A percentile compares a stretch with the other conserved stretches of the same genome.
These are phyloP conservation scores for Chiroxiphia lanceolata DNA, from an alignment of 2,797 vertebrate species.

Conservation along the genomic window DNA sequence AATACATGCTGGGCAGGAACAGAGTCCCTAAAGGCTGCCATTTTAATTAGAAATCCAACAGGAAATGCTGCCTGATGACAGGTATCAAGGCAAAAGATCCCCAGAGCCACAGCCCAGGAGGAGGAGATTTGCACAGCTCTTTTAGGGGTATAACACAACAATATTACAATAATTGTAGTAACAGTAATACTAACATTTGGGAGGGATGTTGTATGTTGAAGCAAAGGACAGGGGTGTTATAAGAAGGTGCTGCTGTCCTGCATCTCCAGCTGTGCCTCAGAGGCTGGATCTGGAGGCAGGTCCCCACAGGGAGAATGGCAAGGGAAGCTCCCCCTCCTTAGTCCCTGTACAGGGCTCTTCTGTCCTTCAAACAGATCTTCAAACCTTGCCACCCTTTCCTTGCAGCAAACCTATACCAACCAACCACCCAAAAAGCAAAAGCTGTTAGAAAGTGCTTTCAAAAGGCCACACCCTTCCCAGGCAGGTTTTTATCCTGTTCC, in stretches of 20 bases:
- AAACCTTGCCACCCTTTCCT: background rate
- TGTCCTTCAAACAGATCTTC: background rate
- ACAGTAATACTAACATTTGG: background rate
- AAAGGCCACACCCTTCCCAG: background rate
- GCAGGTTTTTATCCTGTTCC: background rate
- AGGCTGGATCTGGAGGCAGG: background rate
- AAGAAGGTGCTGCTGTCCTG: background rate
- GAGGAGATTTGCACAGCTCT: background rate
- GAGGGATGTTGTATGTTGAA: background rate
- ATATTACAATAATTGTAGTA: background rate
- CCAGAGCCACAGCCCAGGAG: background rate
- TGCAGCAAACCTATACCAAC: background rate
- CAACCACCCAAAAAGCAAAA: background rate
- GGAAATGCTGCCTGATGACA: constrained; percentile 8
- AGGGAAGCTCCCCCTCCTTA: background rate
- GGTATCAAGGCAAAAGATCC: background rate
- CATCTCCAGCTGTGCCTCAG: background rate
- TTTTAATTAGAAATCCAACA: constrained; percentile 38
- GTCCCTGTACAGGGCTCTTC: background rate
- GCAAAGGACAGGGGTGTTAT: background rate
- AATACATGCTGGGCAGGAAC: background rate
- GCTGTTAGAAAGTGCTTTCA: background rate
- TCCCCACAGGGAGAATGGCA: background rate
- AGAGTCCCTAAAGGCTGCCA: background rate
- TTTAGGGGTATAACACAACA: background rate